Percentiles rank a stretch among this genome's conserved stretches.
phyloP scores from a whole-genome alignment of 2,113 vertebrate genomes.

The Etia nguti region DNA sequence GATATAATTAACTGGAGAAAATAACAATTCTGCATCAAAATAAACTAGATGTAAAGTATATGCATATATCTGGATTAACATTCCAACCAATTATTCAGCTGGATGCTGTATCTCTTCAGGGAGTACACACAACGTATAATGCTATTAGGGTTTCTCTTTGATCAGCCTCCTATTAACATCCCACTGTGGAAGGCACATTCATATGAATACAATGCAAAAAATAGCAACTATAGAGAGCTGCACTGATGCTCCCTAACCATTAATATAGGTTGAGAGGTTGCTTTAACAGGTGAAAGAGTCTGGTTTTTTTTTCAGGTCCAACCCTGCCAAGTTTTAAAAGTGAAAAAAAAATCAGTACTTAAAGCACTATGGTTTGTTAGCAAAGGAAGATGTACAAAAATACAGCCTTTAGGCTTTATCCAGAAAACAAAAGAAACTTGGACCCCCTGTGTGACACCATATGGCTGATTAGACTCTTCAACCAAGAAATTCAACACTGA shows the following conservation, averaged over 20 bases:
- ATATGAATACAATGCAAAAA: conserved; percentile 18
- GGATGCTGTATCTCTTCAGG: neutral
- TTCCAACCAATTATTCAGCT: neutral
- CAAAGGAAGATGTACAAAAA: neutral
- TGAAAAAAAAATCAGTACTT: neutral
- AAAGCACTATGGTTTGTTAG: neutral
- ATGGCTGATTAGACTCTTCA: conserved; percentile 28
- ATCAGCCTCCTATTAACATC: conserved; percentile 50
- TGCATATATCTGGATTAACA: neutral
- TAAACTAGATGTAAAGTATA: neutral
- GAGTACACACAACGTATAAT: neutral
- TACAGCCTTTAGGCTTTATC: conserved; percentile 28
- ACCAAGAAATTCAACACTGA: neutral
- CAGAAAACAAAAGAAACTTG: conserved; percentile 12
- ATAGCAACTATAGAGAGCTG: conserved; percentile 9
- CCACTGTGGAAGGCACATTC: conserved; percentile 21
- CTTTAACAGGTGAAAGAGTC: conserved; percentile 2
- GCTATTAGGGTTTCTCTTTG: conserved; percentile 31
- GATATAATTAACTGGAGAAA: neutral
- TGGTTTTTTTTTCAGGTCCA: neutral
- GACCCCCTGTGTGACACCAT: conserved; percentile 25
- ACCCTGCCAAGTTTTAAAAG: neutral
- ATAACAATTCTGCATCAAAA: neutral
- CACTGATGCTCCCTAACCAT: neutral
- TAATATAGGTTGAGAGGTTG: neutral